Evolutionary conservation across 2,888 invertebrate genomes (phyloP).

Genomic region (Plagodis dolabraria): DNA sequence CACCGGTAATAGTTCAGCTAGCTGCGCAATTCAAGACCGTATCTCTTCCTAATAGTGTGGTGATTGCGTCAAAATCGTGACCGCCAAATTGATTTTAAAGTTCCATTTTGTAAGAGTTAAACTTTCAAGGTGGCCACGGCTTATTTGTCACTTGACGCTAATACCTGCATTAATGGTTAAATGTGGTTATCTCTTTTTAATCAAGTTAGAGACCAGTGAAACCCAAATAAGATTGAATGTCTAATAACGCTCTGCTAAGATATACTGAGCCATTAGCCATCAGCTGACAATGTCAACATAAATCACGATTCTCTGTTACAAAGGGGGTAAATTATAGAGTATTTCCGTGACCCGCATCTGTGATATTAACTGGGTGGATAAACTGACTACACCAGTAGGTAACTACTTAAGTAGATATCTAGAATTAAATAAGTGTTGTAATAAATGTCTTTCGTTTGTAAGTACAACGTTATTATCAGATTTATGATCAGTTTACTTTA

Average conservation of each 20-base stretch:
- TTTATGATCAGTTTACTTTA: too few species aligned
- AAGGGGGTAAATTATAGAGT: slow-evolving; percentile 69
- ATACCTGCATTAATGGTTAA: slow-evolving; percentile 38
- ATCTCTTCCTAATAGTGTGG: slow-evolving; percentile 23
- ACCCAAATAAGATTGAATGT: slow-evolving; percentile 28
- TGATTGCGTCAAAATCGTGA: slow-evolving; percentile 30
- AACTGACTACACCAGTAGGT: slow-evolving; percentile 26
- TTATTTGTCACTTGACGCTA: slow-evolving; percentile 40
- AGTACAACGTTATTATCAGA: too few species aligned
- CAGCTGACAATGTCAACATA: slow-evolving; percentile 62
- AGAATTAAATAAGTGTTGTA: slow-evolving; percentile 9
- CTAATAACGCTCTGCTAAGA: slow-evolving; percentile 33
- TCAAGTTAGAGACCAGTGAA: slow-evolving; percentile 38
- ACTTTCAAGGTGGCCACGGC: slow-evolving; percentile 45
- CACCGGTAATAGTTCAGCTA: slow-evolving; percentile 28
- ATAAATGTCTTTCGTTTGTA: too few species aligned
- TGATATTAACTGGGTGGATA: slow-evolving; percentile 51
- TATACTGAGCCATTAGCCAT: slow-evolving; percentile 48
- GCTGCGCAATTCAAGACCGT: slow-evolving; percentile 35
- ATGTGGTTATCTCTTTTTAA: slow-evolving; percentile 40
- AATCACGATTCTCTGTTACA: slow-evolving; percentile 62
- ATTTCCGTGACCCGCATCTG: slow-evolving; percentile 77
- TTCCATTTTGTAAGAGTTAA: slow-evolving; percentile 27
- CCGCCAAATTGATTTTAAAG: slow-evolving; percentile 41
- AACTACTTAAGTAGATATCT: slow-evolving; percentile 3